Percentiles rank a stretch among this genome's conserved stretches.
Conservation (phyloP, 2,888 invertebrate species). For the Brenthis daphne region DNA sequence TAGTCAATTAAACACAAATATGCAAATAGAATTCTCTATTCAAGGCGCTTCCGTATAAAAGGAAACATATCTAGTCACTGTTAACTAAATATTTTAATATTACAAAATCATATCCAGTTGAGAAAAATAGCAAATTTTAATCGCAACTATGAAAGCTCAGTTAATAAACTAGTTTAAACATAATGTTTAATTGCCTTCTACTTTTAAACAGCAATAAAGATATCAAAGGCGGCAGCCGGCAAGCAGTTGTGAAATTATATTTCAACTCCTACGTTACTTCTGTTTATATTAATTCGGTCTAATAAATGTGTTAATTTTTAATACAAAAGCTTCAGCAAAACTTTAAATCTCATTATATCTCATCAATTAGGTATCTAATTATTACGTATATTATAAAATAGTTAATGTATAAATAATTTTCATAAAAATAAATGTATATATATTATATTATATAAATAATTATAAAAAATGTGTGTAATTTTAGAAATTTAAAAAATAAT, state of each 20-base stretch:
- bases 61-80: background rate
- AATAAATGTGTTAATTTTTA: conserved; percentile 4
- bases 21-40: background rate
- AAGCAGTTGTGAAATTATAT: conserved; percentile 26
- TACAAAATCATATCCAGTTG: background rate
- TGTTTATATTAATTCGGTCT: conserved; percentile 15
- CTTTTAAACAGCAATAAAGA: conserved; percentile 34
- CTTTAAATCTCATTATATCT: too few species aligned
- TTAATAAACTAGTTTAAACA: conserved; percentile 41
- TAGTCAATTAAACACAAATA: background rate
- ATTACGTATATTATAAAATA: too few species aligned
- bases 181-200: conserved; percentile 44
- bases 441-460: too few species aligned
- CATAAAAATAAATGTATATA: too few species aligned
- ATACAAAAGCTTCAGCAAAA: too few species aligned
- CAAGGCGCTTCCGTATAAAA: too few species aligned
- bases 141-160: conserved; percentile 18
- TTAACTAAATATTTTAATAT: background rate
- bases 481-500: too few species aligned
- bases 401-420: too few species aligned
- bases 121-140: conserved; percentile 16
- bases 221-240: conserved; percentile 25
- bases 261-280: conserved; percentile 18
- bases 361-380: too few species aligned
- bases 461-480: too few species aligned